Conservation (phyloP, 1,140 invertebrate genomes). For the Pseudomyrmex dendroicus region DNA sequence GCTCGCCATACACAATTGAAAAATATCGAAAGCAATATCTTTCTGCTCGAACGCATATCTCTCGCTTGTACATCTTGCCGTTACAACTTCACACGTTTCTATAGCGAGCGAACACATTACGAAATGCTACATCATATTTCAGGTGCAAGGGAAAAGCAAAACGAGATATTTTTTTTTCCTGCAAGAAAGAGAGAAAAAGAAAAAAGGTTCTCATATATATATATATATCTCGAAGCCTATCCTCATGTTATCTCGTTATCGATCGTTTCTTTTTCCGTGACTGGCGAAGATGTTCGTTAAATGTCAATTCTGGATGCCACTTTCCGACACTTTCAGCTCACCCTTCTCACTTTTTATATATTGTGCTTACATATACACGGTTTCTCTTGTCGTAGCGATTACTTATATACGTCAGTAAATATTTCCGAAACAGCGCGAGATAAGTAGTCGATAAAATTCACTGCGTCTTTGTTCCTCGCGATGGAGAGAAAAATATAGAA, state of each 20-base stretch:
- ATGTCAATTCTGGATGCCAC: constrained; percentile 28
- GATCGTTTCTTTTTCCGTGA: constrained; percentile 7
- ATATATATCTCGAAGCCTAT: constrained; percentile 23
- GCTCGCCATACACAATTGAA: constrained; percentile 25
- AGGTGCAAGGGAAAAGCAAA: constrained; percentile 17
- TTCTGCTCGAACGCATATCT: background rate
- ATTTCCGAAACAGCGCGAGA: constrained; percentile 32
- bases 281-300: constrained; percentile 50
- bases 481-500: background rate
- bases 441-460: constrained; percentile 2
- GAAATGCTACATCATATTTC: background rate
- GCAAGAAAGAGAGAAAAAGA: background rate
- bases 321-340: constrained; percentile 4
- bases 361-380: too few species aligned
- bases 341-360: background rate
- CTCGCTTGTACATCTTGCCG: background rate
- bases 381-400: constrained; percentile 10
- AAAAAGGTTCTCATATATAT: background rate
- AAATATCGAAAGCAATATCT: constrained; percentile 55
- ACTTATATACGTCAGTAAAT: constrained; percentile 1
- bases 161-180: background rate
- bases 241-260: constrained; percentile 53
- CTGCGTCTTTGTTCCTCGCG: background rate
- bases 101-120: too few species aligned
- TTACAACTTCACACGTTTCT: background rate